Percentiles rank a stretch among this genome's conserved stretches.
Evolutionary conservation across 2,113 vertebrate species (phyloP).

Genomic region (Podilymbus podiceps): DNA sequence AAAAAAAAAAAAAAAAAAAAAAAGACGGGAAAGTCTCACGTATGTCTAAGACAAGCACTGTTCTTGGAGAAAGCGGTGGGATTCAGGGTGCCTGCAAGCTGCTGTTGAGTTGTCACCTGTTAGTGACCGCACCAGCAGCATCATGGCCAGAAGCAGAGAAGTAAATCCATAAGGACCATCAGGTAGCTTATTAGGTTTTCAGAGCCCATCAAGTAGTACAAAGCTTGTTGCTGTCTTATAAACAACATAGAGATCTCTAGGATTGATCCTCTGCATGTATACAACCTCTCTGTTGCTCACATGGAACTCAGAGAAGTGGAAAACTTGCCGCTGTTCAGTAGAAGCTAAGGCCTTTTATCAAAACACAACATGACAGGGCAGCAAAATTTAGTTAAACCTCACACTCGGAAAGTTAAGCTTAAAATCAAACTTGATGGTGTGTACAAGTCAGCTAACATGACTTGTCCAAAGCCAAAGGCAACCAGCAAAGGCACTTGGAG

Average conservation of each 20-base stretch:
- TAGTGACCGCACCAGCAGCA: neutral
- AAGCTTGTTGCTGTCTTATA: neutral
- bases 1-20: neutral
- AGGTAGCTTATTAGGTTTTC: neutral
- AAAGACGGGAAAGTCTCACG: neutral
- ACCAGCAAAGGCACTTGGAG: neutral
- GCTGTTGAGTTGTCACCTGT: neutral
- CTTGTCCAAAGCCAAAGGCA: neutral
- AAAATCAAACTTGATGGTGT: neutral
- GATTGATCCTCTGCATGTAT: neutral
- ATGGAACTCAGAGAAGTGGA: neutral
- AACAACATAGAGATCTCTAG: neutral
- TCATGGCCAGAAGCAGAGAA: neutral
- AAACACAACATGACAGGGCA: neutral
- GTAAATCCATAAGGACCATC: neutral
- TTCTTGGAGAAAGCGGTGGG: neutral
- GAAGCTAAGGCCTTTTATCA: neutral
- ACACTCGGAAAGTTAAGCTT: neutral
- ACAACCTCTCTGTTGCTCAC: neutral
- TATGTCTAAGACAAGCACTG: neutral
- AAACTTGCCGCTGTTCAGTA: neutral
- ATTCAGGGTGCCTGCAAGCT: neutral
- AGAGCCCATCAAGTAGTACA: neutral
- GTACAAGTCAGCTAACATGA: neutral
- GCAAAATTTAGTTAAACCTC: neutral